Conservation (phyloP, 2,888 invertebrate genomes). For the Ichneumoninae sp. region DNA sequence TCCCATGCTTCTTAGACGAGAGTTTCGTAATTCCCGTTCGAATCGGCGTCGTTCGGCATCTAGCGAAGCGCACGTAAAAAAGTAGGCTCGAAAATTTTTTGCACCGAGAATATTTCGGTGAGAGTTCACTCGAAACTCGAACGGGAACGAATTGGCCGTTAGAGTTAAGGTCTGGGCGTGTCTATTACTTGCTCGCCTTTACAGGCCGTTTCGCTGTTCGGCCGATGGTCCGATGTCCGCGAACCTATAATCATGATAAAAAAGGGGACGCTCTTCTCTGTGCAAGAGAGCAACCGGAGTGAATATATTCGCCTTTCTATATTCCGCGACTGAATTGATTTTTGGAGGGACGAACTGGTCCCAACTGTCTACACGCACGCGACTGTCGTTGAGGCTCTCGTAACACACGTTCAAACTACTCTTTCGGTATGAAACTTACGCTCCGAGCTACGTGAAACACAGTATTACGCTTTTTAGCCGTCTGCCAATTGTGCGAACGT, state of each 20-base stretch:
- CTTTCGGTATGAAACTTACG: constrained; percentile 24
- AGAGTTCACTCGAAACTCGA: constrained; percentile 53
- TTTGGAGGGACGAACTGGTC: constrained; percentile 21
- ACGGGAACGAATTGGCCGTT: constrained; percentile 61
- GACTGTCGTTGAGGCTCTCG: constrained; percentile 10
- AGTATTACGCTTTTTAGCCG: neutral
- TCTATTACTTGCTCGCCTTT: constrained; percentile 59
- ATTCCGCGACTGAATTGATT: constrained; percentile 57
- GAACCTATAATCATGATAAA: constrained; percentile 58
- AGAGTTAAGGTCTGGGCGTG: constrained; percentile 66
- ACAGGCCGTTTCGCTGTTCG: constrained; percentile 45
- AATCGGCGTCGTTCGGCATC: constrained; percentile 50
- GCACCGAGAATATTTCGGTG: constrained; percentile 48
- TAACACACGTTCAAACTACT: constrained; percentile 26
- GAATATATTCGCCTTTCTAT: constrained; percentile 45
- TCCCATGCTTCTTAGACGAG: constrained; percentile 45
- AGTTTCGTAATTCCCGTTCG: constrained; percentile 28
- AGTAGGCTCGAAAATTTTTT: constrained; percentile 30
- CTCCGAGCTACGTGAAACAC: neutral
- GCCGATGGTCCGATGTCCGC: constrained; percentile 46
- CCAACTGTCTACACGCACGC: constrained; percentile 15
- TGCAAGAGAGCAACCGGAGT: constrained; percentile 44
- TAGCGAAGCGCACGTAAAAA: constrained; percentile 34
- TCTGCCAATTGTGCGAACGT: neutral
- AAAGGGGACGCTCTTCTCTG: constrained; percentile 12